Percentiles rank a stretch among this genome's conserved stretches.
These are phyloP conservation scores for Chloroceryle aenea DNA, from an alignment of 2,113 vertebrate species.

Conservation along the genomic window DNA sequence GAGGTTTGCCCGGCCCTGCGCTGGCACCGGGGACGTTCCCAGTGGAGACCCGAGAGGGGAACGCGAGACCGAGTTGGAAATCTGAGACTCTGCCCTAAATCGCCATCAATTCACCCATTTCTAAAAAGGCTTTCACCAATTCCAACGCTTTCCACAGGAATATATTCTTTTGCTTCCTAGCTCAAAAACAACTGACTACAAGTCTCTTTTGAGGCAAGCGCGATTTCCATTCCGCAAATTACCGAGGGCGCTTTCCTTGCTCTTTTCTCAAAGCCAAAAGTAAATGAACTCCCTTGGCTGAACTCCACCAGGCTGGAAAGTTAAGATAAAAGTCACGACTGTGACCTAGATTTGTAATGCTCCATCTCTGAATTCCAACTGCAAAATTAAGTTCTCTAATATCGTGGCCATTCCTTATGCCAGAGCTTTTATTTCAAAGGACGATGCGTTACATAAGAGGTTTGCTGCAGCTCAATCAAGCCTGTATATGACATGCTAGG, in stretches of 20 bases:
- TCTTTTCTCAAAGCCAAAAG: conserved; percentile 64
- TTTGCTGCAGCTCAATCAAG: not conserved
- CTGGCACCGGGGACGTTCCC: not conserved
- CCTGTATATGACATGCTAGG: fast-evolving
- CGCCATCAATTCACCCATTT: conserved; percentile 11
- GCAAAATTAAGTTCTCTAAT: not conserved
- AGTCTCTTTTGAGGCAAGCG: conserved; percentile 43
- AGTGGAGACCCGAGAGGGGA: not conserved
- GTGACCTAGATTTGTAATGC: conserved; percentile 55
- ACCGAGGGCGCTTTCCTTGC: conserved; percentile 42
- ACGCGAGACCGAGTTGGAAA: not conserved
- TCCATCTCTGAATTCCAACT: not conserved
- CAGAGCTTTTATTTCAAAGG: not conserved
- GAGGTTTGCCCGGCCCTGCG: not conserved
- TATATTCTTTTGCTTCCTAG: not conserved
- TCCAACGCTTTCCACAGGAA: conserved; percentile 27
- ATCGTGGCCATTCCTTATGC: not conserved
- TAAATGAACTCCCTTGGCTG: conserved; percentile 67
- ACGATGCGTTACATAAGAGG: not conserved
- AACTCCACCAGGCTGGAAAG: conserved; percentile 44
- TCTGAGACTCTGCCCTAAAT: not conserved
- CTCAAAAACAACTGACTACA: conserved; percentile 12
- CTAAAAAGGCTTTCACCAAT: not conserved
- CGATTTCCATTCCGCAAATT: conserved; percentile 54
- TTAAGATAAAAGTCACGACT: conserved; percentile 21